A percentile compares a stretch with the other conserved stretches of the same genome.
Evolutionary conservation across 2,888 invertebrate species (phyloP).

Genomic region (Clanis bilineata): DNA sequence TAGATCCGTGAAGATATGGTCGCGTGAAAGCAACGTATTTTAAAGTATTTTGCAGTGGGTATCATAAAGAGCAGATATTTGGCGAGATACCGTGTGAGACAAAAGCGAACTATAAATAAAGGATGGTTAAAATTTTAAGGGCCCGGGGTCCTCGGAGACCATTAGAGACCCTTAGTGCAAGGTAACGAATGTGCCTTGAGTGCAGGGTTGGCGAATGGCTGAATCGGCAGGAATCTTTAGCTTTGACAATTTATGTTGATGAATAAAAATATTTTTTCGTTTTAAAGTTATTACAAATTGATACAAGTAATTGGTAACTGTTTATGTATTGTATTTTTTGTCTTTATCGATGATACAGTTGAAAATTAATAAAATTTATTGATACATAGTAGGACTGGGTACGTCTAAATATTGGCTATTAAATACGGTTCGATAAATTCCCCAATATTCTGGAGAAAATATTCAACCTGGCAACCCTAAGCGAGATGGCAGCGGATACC

Average conservation of each 20-base stretch:
- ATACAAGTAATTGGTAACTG: no score
- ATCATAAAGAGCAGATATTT: slow-evolving; percentile 17
- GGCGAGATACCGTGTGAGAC: slow-evolving; percentile 28
- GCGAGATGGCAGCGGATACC: slow-evolving; percentile 65
- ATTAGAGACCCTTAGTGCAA: slow-evolving; percentile 75
- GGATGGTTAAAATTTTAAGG: slow-evolving; percentile 78
- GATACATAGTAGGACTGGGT: no score
- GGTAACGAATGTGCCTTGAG: slow-evolving; percentile 49
- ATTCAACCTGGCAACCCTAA: slow-evolving; percentile 7
- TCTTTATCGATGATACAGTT: no score
- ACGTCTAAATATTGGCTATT: not conserved
- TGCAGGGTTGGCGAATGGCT: not conserved
- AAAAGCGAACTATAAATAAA: slow-evolving; percentile 72
- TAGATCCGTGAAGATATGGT: not conserved
- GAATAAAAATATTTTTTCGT: no score
- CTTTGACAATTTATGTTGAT: no score
- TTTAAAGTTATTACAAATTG: no score
- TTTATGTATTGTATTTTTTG: no score
- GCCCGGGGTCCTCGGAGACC: slow-evolving; percentile 64
- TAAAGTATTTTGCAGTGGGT: not conserved
- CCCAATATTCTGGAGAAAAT: not conserved
- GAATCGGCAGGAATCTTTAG: not conserved
- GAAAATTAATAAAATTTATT: no score
- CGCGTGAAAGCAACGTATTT: not conserved
- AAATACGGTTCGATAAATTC: not conserved